A percentile compares a stretch with the other conserved stretches of the same genome.
Evolutionary conservation across 2,113 vertebrate species (phyloP).

Genomic region (Callipepla californica): DNA sequence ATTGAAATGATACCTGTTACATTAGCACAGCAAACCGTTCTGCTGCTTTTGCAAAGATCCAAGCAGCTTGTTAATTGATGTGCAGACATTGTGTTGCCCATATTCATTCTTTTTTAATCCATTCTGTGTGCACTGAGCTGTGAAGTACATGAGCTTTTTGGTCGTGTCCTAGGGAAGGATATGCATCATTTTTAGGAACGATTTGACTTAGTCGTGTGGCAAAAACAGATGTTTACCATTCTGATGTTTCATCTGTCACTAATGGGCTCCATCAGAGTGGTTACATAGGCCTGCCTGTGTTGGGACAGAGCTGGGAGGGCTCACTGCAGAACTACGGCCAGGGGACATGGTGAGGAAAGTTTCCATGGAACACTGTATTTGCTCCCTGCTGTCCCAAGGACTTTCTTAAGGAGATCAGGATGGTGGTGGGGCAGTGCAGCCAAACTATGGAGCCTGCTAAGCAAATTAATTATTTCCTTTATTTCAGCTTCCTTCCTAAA

Average conservation of each 20-base stretch:
- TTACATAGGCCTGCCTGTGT: background rate
- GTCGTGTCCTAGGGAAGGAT: background rate
- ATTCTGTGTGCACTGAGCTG: background rate
- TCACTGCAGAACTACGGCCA: background rate
- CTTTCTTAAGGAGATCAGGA: background rate
- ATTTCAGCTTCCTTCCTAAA: conserved; percentile 13
- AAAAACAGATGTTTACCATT: background rate
- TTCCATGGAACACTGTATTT: background rate
- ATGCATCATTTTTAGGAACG: background rate
- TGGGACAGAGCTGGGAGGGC: background rate
- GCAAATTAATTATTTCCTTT: conserved; percentile 17
- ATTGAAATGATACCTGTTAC: background rate
- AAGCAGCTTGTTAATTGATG: background rate
- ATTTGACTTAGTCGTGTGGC: background rate
- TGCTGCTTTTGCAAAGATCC: background rate
- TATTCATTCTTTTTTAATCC: background rate
- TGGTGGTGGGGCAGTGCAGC: background rate
- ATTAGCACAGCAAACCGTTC: background rate
- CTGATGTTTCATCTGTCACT: background rate
- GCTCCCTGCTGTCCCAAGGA: background rate
- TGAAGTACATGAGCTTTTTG: background rate
- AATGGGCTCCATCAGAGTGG: background rate
- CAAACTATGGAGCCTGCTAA: conserved; percentile 9
- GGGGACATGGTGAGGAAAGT: conserved; percentile 26
- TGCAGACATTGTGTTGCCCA: background rate